These are phyloP conservation scores for Actenoides hombroni DNA, from an alignment of 2,113 vertebrate genomes.

Conservation along the genomic window DNA sequence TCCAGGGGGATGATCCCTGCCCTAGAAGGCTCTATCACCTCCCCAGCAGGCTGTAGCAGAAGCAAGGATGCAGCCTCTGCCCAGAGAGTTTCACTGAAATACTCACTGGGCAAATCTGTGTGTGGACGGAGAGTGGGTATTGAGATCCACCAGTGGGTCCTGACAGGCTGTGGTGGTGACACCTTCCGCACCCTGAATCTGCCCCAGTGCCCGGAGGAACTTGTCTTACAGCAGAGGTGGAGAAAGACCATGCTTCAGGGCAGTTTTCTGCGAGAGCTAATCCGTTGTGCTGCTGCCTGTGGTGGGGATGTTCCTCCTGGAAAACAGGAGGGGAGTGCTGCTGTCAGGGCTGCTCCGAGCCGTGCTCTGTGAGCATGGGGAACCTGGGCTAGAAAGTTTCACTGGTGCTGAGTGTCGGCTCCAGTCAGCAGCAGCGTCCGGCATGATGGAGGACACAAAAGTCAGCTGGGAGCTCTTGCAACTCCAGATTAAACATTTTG, in stretches of 20 bases:
- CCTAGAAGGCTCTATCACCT: neutral
- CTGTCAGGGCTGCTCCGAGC: neutral
- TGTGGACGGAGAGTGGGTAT: neutral
- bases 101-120: neutral
- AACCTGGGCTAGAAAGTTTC: neutral
- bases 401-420: neutral
- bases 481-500: neutral
- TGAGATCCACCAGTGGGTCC: neutral
- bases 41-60: neutral
- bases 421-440: fast-evolving
- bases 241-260: neutral
- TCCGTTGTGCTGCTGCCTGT: neutral
- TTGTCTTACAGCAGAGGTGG: neutral
- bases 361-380: neutral
- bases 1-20: neutral
- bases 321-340: neutral
- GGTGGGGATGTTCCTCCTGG: neutral
- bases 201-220: neutral
- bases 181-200: neutral
- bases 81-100: neutral
- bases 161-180: neutral
- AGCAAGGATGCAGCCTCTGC: neutral
- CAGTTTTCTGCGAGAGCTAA: neutral
- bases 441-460: fast-evolving
- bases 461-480: neutral